phyloP scores from a whole-genome alignment of 2,113 vertebrate species.

The Corythornis cristatus region DNA sequence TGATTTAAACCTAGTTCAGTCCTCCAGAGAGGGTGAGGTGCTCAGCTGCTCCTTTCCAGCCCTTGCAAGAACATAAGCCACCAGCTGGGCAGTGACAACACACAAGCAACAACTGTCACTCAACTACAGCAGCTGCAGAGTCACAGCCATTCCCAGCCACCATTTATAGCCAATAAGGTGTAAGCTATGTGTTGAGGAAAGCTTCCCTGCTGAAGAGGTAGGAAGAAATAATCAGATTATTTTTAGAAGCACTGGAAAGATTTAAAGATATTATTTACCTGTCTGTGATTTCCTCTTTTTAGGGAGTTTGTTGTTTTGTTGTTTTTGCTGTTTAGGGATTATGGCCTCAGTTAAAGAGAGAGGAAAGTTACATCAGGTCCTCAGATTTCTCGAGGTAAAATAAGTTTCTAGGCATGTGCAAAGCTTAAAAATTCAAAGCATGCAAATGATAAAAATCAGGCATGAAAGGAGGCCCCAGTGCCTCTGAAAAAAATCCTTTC shows the following conservation, averaged over 20 bases:
- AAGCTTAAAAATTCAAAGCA: not conserved
- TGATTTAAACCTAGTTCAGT: not conserved
- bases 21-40: not conserved
- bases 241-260: not conserved
- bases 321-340: not conserved
- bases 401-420: not conserved
- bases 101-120: not conserved
- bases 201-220: not conserved
- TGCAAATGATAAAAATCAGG: not conserved
- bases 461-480: not conserved
- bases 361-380: not conserved
- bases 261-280: not conserved
- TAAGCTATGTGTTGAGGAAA: not conserved
- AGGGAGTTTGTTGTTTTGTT: too few species aligned
- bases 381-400: not conserved
- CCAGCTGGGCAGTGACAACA: not conserved
- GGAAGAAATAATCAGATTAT: not conserved
- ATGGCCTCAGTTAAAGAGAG: not conserved
- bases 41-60: accelerated
- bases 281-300: not conserved
- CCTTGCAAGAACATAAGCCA: accelerated
- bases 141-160: not conserved
- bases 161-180: accelerated
- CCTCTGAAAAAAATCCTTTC: not conserved
- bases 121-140: not conserved